Base-by-base conservation (phyloP, 2,888 invertebrate species). In the Sympetrum striolatum region DNA sequence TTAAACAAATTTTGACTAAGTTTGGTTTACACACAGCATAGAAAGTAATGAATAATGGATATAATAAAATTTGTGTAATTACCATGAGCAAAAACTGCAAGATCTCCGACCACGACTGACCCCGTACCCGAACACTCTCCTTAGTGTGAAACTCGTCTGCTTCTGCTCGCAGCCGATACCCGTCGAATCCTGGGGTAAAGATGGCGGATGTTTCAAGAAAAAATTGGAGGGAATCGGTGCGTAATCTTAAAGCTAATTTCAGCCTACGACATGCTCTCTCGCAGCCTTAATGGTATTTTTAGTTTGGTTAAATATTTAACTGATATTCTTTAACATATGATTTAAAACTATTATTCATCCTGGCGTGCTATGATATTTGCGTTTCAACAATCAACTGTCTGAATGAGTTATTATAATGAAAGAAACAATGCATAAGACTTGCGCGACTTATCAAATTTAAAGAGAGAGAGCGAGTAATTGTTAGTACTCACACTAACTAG, bases 171-270 rank as follows among this genome's bases (percentile, higher is more conserved):
- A 86, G 86, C 86, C 86, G 86, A 86, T 60, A 86, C 86, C 86
- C 86, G 86, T 86, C 86, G 86, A 86, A 86, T 86, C 86, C 86
- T 86, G 86, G 86, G 86, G 86, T 86, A 86, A 86, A 86, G 86
- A 86, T 86, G 86, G 86, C 86, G 86, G 86, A 86, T 86, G 60
- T 86, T 86, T 37, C 37, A 64, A 35, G 86, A 86, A 86, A 86
- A 82, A 86, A 86, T 86, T 86, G 86, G 86, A 86, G 86, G 86
- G 86, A 86, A 86, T 64, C 60, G 86, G 86, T 86, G 86, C 86
- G 86, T 86, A 86, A 86, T 86, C 73, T 73, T 73, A 25, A 73
- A 25, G 73, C 73, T 73, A 73, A 73, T 73, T 73, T 73, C 73
- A 73, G 73, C 25, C 73, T 73, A 31, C 14, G 73, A 31, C 25